These are phyloP conservation scores for Polypedilum pembai DNA, from an alignment of 1,140 invertebrate species.

Conservation along the genomic window DNA sequence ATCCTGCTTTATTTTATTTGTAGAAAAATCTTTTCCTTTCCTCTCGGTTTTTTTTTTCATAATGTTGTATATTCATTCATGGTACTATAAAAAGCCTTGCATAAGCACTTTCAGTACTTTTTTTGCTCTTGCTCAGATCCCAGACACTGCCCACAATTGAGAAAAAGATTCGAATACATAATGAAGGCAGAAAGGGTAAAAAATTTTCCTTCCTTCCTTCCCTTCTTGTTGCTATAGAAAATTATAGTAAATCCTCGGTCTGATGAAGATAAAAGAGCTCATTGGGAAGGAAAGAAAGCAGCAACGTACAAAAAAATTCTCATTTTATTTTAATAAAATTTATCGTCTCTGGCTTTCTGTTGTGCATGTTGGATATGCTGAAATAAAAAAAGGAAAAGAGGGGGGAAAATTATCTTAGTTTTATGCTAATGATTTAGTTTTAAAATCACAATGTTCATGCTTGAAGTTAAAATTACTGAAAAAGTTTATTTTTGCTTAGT, in stretches of 20 bases:
- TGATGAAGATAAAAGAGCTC: constrained; percentile 18
- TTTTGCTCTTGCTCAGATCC: background rate
- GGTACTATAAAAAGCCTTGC: constrained; percentile 5
- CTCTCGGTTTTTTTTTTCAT: background rate
- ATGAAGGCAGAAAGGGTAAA: constrained; percentile 5
- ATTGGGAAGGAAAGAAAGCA: background rate
- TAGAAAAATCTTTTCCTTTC: constrained; percentile 9
- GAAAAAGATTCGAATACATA: constrained; percentile 24
- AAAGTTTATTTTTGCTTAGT: no score
- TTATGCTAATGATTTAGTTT: constrained; percentile 26
- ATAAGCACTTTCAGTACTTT: background rate
- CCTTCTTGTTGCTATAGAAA: background rate
- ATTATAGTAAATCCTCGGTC: constrained; percentile 26
- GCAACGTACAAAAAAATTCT: background rate
- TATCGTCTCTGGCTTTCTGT: background rate
- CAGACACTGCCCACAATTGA: constrained; percentile 7
- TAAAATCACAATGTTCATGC: background rate
- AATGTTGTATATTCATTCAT: constrained; percentile 1
- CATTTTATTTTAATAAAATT: background rate
- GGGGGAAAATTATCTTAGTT: constrained; percentile 14
- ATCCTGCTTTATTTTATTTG: background rate
- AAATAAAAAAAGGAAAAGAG: background rate
- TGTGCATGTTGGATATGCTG: background rate
- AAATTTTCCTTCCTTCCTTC: background rate
- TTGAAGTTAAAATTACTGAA: no score